Conservation (phyloP, 1,140 invertebrate genomes). For the Dysdera silvatica region DNA sequence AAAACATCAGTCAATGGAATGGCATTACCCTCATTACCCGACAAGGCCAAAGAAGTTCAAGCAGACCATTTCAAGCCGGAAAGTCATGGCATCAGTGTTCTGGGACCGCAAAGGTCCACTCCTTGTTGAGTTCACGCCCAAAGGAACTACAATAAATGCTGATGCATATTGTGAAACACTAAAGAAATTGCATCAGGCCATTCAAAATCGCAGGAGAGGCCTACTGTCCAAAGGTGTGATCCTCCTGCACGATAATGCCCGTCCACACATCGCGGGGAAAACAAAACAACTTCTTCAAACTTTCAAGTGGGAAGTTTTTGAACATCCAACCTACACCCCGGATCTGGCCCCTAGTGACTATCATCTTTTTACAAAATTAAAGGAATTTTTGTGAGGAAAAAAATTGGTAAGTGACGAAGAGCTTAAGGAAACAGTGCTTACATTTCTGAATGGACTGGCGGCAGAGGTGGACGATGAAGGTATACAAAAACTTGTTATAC, state of each 20-base stretch:
- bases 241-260: conserved; percentile 7
- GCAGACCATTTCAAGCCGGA: not conserved
- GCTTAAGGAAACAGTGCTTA: not conserved
- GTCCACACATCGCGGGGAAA: not conserved
- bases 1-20: too few relatives aligned
- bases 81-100: not conserved
- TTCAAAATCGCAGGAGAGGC: conserved; percentile 7
- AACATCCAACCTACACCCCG: conserved; percentile 16
- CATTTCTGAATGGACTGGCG: not conserved
- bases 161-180: conserved; percentile 10
- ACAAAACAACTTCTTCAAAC: not conserved
- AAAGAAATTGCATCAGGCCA: not conserved
- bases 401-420: not conserved
- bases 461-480: not conserved
- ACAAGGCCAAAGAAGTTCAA: not conserved
- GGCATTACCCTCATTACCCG: too few relatives aligned
- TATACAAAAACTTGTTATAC: not conserved
- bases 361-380: conserved; percentile 19
- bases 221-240: conserved; percentile 11
- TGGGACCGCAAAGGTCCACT: not conserved
- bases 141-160: not conserved
- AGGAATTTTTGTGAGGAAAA: conserved; percentile 7
- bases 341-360: conserved; percentile 20
- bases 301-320: conserved; percentile 13
- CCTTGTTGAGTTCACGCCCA: not conserved